phyloP scores from a whole-genome alignment of 2,113 vertebrate species.

The Pluvialis apricaria region DNA sequence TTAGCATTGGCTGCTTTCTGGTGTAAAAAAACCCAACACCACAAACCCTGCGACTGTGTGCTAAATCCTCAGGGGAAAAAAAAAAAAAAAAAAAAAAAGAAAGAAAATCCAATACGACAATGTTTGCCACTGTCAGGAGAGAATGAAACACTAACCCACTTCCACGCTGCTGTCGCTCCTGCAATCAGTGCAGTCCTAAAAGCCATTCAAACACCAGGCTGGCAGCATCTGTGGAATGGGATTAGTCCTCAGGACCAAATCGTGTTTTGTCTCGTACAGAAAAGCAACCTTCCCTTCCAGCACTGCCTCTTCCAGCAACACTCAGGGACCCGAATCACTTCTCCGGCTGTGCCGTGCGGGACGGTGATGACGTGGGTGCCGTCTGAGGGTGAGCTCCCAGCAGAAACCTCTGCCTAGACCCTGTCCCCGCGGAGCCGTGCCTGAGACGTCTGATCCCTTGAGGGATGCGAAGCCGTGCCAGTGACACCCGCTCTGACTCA shows the following conservation, averaged over 20 bases:
- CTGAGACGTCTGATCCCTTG: not conserved
- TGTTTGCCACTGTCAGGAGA: not conserved
- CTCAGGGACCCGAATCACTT: not conserved
- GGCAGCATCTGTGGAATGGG: not conserved
- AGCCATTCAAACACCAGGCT: not conserved
- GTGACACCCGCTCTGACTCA: not conserved
- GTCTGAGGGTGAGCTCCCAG: not conserved
- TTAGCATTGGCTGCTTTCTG: not conserved
- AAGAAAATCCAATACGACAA: not conserved
- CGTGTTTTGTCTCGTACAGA: rapidly evolving
- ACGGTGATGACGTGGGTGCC: rapidly evolving
- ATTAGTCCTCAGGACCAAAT: not conserved
- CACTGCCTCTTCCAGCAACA: not conserved
- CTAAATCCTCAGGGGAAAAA: not conserved
- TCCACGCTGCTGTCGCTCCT: not conserved
- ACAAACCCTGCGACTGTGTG: not conserved
- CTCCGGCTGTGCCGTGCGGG: not conserved
- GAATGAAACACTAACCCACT: not conserved
- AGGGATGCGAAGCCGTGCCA: not conserved
- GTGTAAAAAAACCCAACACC: not conserved
- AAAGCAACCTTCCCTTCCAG: not conserved
- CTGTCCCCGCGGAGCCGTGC: not conserved
- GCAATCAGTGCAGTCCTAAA: not conserved
- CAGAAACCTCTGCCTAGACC: not conserved
- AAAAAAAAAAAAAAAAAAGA: not conserved